Conservation (phyloP, 1,140 invertebrate genomes). For the Anadara kagoshimensis region DNA sequence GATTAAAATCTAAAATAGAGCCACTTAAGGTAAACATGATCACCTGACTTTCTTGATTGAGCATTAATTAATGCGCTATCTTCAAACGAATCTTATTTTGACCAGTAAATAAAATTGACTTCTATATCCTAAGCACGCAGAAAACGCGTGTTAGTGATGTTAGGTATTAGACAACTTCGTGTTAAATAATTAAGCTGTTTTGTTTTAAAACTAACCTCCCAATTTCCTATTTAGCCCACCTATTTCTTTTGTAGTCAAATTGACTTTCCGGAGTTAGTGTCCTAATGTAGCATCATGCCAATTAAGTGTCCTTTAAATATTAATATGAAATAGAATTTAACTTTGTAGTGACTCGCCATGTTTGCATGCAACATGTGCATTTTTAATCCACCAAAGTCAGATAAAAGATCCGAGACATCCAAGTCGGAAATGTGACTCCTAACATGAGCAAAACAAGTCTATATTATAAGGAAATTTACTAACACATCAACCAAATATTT, state of each 20-base stretch:
- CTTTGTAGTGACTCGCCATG: conserved; percentile 31
- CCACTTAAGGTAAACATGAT: no score
- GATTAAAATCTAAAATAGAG: no score
- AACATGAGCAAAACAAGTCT: no score
- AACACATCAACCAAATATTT: no score
- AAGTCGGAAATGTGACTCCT: no score
- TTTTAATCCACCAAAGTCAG: conserved; percentile 6
- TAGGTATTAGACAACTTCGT: not conserved
- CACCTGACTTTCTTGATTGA: no score
- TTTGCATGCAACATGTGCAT: conserved; percentile 42
- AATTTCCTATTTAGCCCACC: conserved; percentile 28
- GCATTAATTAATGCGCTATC: no score
- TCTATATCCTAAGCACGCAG: no score
- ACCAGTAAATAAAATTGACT: no score
- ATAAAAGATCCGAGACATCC: no score
- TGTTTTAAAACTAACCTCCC: conserved; percentile 18
- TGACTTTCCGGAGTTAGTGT: conserved; percentile 35
- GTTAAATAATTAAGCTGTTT: not conserved
- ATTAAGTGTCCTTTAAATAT: conserved; percentile 33
- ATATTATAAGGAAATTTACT: no score
- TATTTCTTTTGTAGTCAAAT: conserved; percentile 29
- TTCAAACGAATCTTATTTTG: no score
- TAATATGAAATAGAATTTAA: conserved; percentile 5
- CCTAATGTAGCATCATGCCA: not conserved
- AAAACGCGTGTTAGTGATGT: not conserved